Evolutionary conservation across 2,113 vertebrate species (phyloP), one percentile per base, ranked within the genome.

Genomic region (Elgaria multicarinata): DNA sequence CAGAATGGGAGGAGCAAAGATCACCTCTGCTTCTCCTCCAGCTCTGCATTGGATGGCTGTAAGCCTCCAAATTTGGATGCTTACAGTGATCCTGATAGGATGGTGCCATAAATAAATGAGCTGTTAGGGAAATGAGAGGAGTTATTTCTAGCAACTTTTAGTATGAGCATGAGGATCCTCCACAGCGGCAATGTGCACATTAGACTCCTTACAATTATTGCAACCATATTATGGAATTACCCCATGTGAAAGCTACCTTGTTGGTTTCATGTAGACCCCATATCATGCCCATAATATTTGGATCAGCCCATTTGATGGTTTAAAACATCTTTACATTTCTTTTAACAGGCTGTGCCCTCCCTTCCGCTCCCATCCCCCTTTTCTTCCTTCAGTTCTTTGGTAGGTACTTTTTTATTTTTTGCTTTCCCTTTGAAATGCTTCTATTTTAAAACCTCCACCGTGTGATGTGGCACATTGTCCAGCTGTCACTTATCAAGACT

Each of bases 401-500:
- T 83, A 46, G 50, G 20, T 89, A n/a, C 91, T 91, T 91, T n/a
- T 80, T 77, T 24, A 20, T 62, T 91, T 36, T 80, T 79, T 26
- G 24, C 93, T 94, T 84, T 44, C 33, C 50, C 85, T 92, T 92
- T 91, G 67, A 69, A 64, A 62, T n/a, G 18, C 4, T 88, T 42
- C 55, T 85, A 89, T 67, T 89, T 88, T 93, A 92, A 92, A 92
- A 69, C 46, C 28, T 87, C 64, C 75, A 33, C 13, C 80, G 82
- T 0, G 9, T 89, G 90, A 92, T 88, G 46, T 39, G 85, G 67
- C 58, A 75, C 87, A 82, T 74, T 87, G 67, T 90, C 50, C 53
- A 69, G 78, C 79, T 83, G 75, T 87, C 91, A 83, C 91, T 90
- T 93, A 94, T 75, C 42, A 87, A 91, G 87, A 84, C 4, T 79